Evolutionary conservation across 2,113 vertebrate species (phyloP), one percentile per base, ranked within the genome.

Genomic region (Neolamprologus kungweensis): DNA sequence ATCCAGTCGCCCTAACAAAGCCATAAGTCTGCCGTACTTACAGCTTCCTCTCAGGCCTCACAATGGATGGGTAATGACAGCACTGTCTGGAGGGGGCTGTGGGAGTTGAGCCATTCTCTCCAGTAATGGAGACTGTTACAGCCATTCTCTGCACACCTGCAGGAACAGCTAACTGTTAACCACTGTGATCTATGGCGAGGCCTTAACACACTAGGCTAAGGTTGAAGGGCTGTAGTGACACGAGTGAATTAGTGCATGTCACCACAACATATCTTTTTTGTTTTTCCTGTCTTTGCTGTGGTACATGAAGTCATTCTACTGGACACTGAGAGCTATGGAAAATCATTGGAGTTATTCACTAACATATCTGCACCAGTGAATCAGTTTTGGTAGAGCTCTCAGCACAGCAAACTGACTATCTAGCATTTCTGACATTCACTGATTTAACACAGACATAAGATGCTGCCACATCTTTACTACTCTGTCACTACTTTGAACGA

Each of bases 51-150:
- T 95, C 93, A 94, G 92, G 93, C 92, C 94, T 92, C 88, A 94
- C 89, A 95, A 97, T 96, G 94, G 95, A 96, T 96, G 92, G 91
- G 90, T 95, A 96, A 95, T 95, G 96, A 96, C 95, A 90, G 93
- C 75, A 79, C 93, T 96, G 93, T 95, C 95, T 96, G 92, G 94
- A 94, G 91, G 94, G 87, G 93, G 93, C 90, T 86, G 84, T 81
- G 90, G 92, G 93, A 94, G 95, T 94, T 92, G 86, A 88, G 89
- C 92, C 94, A 93, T 94, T 93, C 95, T 93, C 91, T 88, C 85
- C 92, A 90, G 94, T 95, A 95, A 96, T 95, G 93, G 95, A 95
- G 91, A 94, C 93, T 93, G 94, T 95, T 95, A 95, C 93, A 88
- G 90, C 93, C 94, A 91, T 93, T 95, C 94, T 93, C 94, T 87